phyloP scores from a whole-genome alignment of 2,797 vertebrate genomes.

The Centropyge bicolor region DNA sequence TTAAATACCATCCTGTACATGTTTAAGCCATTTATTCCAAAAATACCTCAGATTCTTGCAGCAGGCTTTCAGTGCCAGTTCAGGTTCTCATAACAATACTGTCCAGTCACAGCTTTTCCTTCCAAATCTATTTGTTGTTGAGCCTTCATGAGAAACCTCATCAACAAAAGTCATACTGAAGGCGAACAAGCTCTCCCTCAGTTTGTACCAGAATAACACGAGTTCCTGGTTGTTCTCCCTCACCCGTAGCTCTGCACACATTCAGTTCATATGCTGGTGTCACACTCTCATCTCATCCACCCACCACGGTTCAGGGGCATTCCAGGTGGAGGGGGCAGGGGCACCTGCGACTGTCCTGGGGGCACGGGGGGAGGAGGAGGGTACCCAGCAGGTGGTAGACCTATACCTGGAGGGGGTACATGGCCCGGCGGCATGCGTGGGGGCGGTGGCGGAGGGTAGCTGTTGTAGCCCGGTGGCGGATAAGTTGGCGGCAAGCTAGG shows the following conservation, averaged over 20 bases:
- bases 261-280: conserved; percentile 30
- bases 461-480: conserved; percentile 94
- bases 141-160: conserved; percentile 18
- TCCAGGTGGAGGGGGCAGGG: conserved; percentile 91
- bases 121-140: conserved; percentile 15
- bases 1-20: conserved; percentile 5
- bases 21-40: background rate
- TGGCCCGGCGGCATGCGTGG: conserved; percentile 89
- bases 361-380: conserved; percentile 92
- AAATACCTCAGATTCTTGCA: background rate
- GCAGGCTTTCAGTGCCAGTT: conserved; percentile 1
- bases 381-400: conserved; percentile 91
- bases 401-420: conserved; percentile 91
- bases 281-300: conserved; percentile 91
- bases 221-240: conserved; percentile 16
- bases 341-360: conserved; percentile 93
- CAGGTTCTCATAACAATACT: conserved; percentile 33
- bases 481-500: conserved; percentile 88
- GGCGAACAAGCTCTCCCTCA: conserved; percentile 4
- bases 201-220: conserved; percentile 25
- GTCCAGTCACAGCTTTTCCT: conserved; percentile 30
- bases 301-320: conserved; percentile 94
- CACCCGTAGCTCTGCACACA: background rate
- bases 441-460: conserved; percentile 92
- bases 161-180: background rate